Conservation (phyloP, 2,888 invertebrate genomes). For the Hartigia nigra region DNA sequence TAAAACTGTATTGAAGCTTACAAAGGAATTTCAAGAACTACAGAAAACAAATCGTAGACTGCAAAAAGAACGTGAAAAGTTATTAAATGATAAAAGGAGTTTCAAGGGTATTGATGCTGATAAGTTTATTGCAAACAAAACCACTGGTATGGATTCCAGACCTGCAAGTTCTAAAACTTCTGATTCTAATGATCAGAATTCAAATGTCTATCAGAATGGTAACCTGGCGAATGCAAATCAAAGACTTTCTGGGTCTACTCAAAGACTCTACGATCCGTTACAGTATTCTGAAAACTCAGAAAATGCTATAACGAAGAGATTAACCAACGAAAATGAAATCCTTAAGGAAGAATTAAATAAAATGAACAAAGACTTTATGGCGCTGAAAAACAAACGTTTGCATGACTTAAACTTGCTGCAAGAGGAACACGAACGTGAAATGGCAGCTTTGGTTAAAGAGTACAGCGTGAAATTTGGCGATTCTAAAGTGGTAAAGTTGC, state of each 20-base stretch:
- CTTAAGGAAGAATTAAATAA: conserved; percentile 76
- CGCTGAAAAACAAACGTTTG: conserved; percentile 80
- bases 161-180: conserved; percentile 58
- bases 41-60: conserved; percentile 80
- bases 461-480: conserved; percentile 59
- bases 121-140: conserved; percentile 30
- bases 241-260: conserved; percentile 48
- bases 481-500: conserved; percentile 61
- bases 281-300: conserved; percentile 63
- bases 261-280: conserved; percentile 61
- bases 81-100: conserved; percentile 61
- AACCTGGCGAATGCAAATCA: conserved; percentile 45
- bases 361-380: conserved; percentile 81
- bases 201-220: conserved; percentile 59
- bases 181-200: conserved; percentile 60
- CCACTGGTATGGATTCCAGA: conserved; percentile 41
- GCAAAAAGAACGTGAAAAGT: conserved; percentile 78
- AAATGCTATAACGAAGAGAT: conserved; percentile 67
- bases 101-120: conserved; percentile 38
- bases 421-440: conserved; percentile 65
- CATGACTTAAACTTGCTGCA: conserved; percentile 79
- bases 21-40: conserved; percentile 80
- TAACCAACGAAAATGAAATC: conserved; percentile 69
- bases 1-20: conserved; percentile 77
- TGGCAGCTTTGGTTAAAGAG: conserved; percentile 62